These are phyloP conservation scores for Caenorhabditis sp. DNA, from an alignment of 2,888 invertebrate genomes.

Conservation along the genomic window DNA sequence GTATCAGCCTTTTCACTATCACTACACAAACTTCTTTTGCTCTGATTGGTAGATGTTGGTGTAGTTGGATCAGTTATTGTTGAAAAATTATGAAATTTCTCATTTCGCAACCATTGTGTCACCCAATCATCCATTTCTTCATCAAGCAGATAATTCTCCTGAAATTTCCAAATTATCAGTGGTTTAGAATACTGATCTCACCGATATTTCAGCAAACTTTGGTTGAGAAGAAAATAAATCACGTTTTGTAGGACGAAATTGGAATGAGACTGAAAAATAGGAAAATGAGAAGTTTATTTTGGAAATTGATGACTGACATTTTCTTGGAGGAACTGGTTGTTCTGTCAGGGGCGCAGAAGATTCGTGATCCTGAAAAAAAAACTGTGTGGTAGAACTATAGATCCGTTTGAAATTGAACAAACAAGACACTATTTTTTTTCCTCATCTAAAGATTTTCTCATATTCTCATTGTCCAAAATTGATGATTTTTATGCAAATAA, in stretches of 20 bases:
- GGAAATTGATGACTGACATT: background rate
- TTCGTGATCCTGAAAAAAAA: slow-evolving; percentile 2
- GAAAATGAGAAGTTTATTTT: background rate
- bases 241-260: background rate
- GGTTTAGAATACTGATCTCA: background rate
- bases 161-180: slow-evolving; percentile 1
- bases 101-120: slow-evolving; percentile 55
- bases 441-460: background rate
- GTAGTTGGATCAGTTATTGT: slow-evolving; percentile 28
- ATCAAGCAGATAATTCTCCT: slow-evolving; percentile 28
- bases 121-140: slow-evolving; percentile 59
- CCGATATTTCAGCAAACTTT: background rate
- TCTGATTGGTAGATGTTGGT: slow-evolving; percentile 36
- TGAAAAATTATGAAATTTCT: slow-evolving; percentile 39
- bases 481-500: background rate
- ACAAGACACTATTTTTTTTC: too few species aligned
- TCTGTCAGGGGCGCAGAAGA: background rate
- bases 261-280: background rate
- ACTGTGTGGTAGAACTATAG: background rate
- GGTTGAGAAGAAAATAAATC: background rate
- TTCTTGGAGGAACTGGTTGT: background rate
- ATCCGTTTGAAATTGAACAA: too few species aligned
- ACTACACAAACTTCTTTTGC: slow-evolving; percentile 34
- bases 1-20: slow-evolving; percentile 33
- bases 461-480: background rate